Percentiles rank a stretch among this genome's conserved stretches.
phyloP scores from a whole-genome alignment of 2,797 vertebrate genomes.

The Acipenser ruthenus region DNA sequence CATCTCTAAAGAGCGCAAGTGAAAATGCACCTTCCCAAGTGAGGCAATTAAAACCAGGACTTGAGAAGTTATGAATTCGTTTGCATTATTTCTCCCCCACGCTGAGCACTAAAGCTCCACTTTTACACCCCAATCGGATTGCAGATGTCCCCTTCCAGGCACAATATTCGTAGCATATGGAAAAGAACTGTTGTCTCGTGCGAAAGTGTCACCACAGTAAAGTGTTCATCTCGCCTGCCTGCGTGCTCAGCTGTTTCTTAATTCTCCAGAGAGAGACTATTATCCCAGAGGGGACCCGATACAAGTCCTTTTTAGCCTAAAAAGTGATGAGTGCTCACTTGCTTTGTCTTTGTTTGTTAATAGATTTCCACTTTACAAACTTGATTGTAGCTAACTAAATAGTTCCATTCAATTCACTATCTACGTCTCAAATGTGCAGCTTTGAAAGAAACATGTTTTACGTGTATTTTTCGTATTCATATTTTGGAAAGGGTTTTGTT shows the following conservation, averaged over 20 bases:
- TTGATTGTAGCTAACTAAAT: slow-evolving; percentile 37
- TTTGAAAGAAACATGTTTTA: no score
- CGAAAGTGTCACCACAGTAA: background rate
- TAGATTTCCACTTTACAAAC: slow-evolving; percentile 45
- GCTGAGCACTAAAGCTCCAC: background rate
- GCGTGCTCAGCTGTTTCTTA: background rate
- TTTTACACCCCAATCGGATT: background rate
- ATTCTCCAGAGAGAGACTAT: no score
- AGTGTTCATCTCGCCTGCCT: background rate
- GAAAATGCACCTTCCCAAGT: slow-evolving; percentile 15
- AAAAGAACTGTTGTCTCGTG: background rate
- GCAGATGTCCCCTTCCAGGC: slow-evolving; percentile 1
- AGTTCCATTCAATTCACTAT: slow-evolving; percentile 8
- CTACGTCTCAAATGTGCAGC: no score
- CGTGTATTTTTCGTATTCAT: no score
- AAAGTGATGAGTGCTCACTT: background rate
- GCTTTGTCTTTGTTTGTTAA: slow-evolving; percentile 28
- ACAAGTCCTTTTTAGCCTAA: background rate
- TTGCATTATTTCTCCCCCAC: slow-evolving; percentile 20
- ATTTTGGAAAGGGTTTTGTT: no score
- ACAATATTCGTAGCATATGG: background rate
- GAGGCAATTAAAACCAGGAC: slow-evolving; percentile 23
- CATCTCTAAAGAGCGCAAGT: slow-evolving; percentile 18
- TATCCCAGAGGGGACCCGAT: background rate
- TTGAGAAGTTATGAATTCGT: slow-evolving; percentile 20